phyloP scores from a whole-genome alignment of 2,113 vertebrate genomes.

The Gadus macrocephalus region DNA sequence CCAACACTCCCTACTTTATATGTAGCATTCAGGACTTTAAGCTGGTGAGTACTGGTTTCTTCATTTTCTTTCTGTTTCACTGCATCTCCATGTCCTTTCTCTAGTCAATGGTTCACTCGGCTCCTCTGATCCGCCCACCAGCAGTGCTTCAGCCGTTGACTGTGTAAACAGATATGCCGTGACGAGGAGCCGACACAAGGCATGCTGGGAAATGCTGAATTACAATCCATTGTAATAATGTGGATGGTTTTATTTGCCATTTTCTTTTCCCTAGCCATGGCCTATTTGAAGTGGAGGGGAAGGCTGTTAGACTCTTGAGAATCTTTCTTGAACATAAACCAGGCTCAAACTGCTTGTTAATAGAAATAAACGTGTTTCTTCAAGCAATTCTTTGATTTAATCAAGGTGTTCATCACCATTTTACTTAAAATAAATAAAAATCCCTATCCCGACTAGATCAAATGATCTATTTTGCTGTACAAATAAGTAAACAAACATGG shows the following conservation, averaged over 20 bases:
- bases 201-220: not conserved
- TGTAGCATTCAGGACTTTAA: constrained; percentile 99
- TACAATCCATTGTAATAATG: too few relatives aligned
- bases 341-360: constrained; percentile 36
- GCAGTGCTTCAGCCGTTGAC: constrained; percentile 7
- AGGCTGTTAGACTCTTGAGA: constrained; percentile 13
- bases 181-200: constrained; percentile 20
- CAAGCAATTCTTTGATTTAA: constrained; percentile 54
- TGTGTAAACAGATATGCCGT: not conserved
- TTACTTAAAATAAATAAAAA: constrained; percentile 26
- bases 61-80: constrained; percentile 22
- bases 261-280: too few relatives aligned
- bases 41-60: constrained; percentile 84
- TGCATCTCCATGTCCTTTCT: constrained; percentile 13
- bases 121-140: constrained; percentile 26
- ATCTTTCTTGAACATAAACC: constrained; percentile 29
- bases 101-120: constrained; percentile 13
- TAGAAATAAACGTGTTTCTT: constrained; percentile 56
- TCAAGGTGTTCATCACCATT: constrained; percentile 35
- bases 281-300: not conserved
- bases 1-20: constrained; percentile 99
- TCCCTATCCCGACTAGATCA: constrained; percentile 40
- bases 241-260: too few relatives aligned
- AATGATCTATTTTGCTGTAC: constrained; percentile 51
- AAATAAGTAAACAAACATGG: constrained; percentile 27